Evolutionary conservation across 2,797 vertebrate species (phyloP).

Genomic region (Rhinophrynus dorsalis): DNA sequence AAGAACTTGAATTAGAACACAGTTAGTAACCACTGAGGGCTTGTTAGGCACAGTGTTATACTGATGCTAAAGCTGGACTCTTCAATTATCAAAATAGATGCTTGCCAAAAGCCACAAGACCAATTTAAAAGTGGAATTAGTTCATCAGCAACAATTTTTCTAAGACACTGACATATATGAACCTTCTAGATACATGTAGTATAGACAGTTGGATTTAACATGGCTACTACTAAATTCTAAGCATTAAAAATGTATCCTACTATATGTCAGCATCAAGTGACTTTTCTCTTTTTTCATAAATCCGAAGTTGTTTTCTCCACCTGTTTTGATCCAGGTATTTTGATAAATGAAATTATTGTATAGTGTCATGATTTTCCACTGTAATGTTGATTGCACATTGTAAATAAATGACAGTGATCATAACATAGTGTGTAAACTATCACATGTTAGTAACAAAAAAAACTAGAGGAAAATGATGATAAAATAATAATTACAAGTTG

Average conservation of each 20-base stretch:
- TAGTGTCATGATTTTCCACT: no score
- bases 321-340: no score
- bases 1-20: slow-evolving; percentile 19
- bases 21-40: slow-evolving; percentile 21
- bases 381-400: no score
- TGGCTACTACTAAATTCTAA: not conserved
- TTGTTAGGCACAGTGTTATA: slow-evolving; percentile 12
- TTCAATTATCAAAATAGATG: slow-evolving; percentile 33
- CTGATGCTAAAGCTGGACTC: slow-evolving; percentile 26
- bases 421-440: no score
- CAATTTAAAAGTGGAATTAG: slow-evolving; percentile 39
- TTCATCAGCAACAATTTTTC: slow-evolving; percentile 39
- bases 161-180: slow-evolving; percentile 21
- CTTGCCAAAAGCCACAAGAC: slow-evolving; percentile 22
- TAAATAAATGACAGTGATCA: no score
- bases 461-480: no score
- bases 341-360: no score
- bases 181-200: slow-evolving; percentile 5
- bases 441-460: no score
- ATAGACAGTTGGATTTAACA: not conserved
- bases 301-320: no score
- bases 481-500: no score
- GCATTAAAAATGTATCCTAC: not conserved
- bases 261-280: no score
- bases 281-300: no score